phyloP scores from a whole-genome alignment of 2,113 vertebrate species.

The Gymnarchus niloticus region DNA sequence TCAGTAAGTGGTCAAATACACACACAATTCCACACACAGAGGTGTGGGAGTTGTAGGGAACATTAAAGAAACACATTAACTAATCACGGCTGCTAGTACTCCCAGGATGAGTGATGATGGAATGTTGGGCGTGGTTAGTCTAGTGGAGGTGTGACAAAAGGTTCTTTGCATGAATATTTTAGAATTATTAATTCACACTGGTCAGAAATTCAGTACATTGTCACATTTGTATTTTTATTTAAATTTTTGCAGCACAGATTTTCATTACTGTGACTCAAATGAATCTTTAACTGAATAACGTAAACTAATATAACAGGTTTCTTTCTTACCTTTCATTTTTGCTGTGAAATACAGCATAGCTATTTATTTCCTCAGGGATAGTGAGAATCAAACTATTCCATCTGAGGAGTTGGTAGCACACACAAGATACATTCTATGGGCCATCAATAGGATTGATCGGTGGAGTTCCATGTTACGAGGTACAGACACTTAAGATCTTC shows the following conservation, averaged over 20 bases:
- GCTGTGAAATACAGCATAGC: background rate
- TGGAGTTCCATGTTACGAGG: background rate
- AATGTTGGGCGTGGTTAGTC: too few relatives aligned
- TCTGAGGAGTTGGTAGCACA: background rate
- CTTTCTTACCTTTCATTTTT: background rate
- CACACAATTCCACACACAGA: too few relatives aligned
- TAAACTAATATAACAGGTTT: too few relatives aligned
- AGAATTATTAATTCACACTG: too few relatives aligned
- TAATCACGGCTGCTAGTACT: too few relatives aligned
- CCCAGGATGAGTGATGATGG: too few relatives aligned
- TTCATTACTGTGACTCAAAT: background rate
- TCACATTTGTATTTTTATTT: background rate
- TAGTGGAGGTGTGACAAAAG: too few relatives aligned
- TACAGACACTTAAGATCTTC: background rate
- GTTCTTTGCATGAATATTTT: too few relatives aligned
- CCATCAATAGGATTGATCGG: background rate
- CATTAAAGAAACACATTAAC: too few relatives aligned
- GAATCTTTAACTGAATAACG: too few relatives aligned
- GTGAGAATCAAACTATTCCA: background rate
- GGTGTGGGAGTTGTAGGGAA: too few relatives aligned
- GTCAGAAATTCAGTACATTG: background rate
- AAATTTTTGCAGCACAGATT: background rate
- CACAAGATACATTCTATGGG: background rate
- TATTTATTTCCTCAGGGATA: background rate
- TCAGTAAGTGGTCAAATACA: too few relatives aligned